Percentiles rank a stretch among this genome's conserved stretches.
phyloP scores from a whole-genome alignment of 2,797 vertebrate genomes.

The Holocentrus rufus region DNA sequence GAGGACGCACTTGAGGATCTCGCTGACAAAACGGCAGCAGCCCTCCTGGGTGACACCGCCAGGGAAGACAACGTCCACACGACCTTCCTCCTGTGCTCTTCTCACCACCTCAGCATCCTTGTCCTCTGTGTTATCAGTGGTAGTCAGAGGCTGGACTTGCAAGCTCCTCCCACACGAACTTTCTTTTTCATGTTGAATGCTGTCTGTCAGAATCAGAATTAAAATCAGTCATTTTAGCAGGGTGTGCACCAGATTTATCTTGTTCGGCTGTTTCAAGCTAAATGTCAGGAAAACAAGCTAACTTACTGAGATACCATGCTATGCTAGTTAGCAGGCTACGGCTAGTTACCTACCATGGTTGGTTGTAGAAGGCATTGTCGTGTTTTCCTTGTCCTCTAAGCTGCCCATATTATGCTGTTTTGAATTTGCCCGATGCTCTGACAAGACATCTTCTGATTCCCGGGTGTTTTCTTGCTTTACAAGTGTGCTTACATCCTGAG shows the following conservation, averaged over 20 bases:
- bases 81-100: conserved; percentile 71
- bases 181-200: conserved; percentile 11
- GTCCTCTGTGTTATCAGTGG: conserved; percentile 35
- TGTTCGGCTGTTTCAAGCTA: background rate
- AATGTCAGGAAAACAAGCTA: background rate
- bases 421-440: background rate
- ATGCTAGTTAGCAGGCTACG: no score
- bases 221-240: conserved; percentile 5
- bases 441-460: background rate
- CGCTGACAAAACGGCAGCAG: conserved; percentile 91
- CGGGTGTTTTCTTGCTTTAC: conserved; percentile 7
- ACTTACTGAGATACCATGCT: background rate
- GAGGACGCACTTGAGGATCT: conserved; percentile 93
- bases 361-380: background rate
- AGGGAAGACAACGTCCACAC: conserved; percentile 86
- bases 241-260: background rate
- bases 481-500: background rate
- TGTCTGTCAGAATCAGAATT: conserved; percentile 53
- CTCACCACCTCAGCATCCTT: conserved; percentile 69
- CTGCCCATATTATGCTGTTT: background rate
- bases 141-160: conserved; percentile 9
- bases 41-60: conserved; percentile 87
- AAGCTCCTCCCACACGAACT: conserved; percentile 13
- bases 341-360: conserved; percentile 39
- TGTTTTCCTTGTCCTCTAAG: conserved; percentile 64